A percentile compares a stretch with the other conserved stretches of the same genome.
Conservation (phyloP, 2,888 invertebrate species). For the Imbricaverruca yamaguchii region DNA sequence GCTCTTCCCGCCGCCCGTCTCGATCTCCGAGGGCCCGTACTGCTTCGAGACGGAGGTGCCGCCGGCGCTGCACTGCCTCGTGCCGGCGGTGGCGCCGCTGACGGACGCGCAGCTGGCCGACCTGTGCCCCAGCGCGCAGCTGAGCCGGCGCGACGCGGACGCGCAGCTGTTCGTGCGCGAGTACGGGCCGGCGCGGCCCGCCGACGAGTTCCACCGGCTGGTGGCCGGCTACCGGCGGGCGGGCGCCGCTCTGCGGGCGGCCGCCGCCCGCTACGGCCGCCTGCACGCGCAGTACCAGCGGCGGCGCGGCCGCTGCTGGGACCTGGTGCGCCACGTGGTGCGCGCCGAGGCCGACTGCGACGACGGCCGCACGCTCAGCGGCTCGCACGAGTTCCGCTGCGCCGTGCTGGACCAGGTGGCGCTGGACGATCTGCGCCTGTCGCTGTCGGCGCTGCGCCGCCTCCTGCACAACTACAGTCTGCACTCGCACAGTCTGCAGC, state of each 20-base stretch:
- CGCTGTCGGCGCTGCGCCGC: background rate
- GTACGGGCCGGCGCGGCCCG: background rate
- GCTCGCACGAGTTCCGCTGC: background rate
- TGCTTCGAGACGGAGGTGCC: background rate
- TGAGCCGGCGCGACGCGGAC: background rate
- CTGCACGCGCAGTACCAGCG: background rate
- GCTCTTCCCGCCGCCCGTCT: background rate
- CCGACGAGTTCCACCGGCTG: background rate
- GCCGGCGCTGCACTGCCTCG: background rate
- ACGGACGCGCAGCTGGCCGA: background rate
- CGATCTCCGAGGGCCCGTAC: conserved; percentile 16
- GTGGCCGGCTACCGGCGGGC: background rate
- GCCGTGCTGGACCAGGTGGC: background rate
- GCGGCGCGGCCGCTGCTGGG: background rate
- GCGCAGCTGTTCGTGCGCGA: background rate
- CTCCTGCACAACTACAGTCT: background rate
- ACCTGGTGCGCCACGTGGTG: background rate
- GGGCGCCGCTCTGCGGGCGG: background rate
- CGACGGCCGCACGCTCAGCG: conserved; percentile 5
- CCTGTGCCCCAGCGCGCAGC: background rate
- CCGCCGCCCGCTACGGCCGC: too few relatives aligned
- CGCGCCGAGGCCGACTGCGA: conserved; percentile 8
- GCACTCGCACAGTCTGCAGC: background rate
- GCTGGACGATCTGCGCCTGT: background rate
- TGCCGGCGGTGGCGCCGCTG: background rate